phyloP scores from a whole-genome alignment of 2,888 invertebrate genomes.

The Cosmia pyralina region DNA sequence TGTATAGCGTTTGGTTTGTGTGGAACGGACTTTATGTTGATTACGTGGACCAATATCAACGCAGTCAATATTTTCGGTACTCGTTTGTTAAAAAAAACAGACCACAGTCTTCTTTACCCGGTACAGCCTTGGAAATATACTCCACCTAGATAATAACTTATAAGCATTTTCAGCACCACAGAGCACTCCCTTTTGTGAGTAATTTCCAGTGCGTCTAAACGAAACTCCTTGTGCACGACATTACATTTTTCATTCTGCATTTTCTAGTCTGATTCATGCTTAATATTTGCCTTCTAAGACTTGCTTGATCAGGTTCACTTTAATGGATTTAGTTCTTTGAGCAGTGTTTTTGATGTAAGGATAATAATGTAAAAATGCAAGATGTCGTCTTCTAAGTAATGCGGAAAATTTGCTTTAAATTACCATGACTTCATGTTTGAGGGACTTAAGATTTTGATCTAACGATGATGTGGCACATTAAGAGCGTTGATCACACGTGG shows the following conservation, averaged over 20 bases:
- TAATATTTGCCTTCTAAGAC: constrained; percentile 44
- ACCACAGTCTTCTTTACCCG: not conserved
- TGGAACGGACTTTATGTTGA: no score
- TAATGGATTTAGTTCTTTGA: constrained; percentile 23
- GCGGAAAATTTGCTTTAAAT: not conserved
- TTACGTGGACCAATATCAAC: no score
- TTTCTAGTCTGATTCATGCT: constrained; percentile 58
- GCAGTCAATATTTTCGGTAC: no score
- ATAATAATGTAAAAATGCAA: constrained; percentile 3
- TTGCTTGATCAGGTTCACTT: constrained; percentile 40
- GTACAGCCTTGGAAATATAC: constrained; percentile 12
- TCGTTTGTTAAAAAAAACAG: no score
- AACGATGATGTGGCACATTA: not conserved
- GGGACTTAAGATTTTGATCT: not conserved
- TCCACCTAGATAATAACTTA: constrained; percentile 44
- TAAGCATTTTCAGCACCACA: constrained; percentile 51
- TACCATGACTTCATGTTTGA: not conserved
- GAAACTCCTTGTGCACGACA: constrained; percentile 41
- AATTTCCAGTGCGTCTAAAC: constrained; percentile 55
- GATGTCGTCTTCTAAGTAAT: not conserved
- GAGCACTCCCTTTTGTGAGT: constrained; percentile 47
- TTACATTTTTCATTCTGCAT: constrained; percentile 61
- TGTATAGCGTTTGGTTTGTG: no score
- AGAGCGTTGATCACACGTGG: no score
- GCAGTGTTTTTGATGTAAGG: constrained; percentile 4